Conservation (phyloP, 1,140 invertebrate genomes). For the Dreissena polymorpha region DNA sequence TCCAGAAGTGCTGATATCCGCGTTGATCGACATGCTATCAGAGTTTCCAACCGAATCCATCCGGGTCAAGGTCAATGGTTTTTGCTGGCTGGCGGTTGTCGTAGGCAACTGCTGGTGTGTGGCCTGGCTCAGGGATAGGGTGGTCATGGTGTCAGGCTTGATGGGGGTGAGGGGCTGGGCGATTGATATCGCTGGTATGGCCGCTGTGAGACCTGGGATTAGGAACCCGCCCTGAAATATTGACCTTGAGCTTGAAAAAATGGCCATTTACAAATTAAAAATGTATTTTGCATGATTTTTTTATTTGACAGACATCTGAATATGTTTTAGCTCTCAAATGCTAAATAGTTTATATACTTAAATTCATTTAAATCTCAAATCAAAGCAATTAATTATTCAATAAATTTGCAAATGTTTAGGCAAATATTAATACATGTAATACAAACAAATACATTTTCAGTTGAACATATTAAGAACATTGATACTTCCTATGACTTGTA, state of each 20-base stretch:
- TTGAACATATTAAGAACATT: too few species aligned
- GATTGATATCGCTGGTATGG: slow-evolving; percentile 54
- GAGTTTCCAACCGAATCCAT: slow-evolving; percentile 14
- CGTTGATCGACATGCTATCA: not conserved
- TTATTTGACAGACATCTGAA: too few species aligned
- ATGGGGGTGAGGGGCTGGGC: slow-evolving; percentile 48
- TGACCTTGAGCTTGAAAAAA: not conserved
- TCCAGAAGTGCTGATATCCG: slow-evolving; percentile 32
- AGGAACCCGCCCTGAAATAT: slow-evolving; percentile 55
- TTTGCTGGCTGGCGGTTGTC: not conserved
- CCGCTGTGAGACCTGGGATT: slow-evolving; percentile 53
- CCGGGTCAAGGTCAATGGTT: not conserved
- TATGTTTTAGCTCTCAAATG: too few species aligned
- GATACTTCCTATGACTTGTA: too few species aligned
- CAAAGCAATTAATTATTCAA: too few species aligned
- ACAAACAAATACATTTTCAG: too few species aligned
- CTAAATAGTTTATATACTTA: too few species aligned
- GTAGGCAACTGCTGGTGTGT: not conserved
- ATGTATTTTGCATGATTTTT: too few species aligned
- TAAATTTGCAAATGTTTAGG: too few species aligned
- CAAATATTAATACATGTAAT: too few species aligned
- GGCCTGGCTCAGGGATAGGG: slow-evolving; percentile 11
- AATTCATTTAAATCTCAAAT: too few species aligned
- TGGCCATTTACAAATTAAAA: too few species aligned
- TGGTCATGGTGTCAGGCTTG: slow-evolving; percentile 33